Evolutionary conservation across 2,113 vertebrate genomes (phyloP), one percentile per base, ranked within the genome.

Genomic region (Damaliscus lunatus): DNA sequence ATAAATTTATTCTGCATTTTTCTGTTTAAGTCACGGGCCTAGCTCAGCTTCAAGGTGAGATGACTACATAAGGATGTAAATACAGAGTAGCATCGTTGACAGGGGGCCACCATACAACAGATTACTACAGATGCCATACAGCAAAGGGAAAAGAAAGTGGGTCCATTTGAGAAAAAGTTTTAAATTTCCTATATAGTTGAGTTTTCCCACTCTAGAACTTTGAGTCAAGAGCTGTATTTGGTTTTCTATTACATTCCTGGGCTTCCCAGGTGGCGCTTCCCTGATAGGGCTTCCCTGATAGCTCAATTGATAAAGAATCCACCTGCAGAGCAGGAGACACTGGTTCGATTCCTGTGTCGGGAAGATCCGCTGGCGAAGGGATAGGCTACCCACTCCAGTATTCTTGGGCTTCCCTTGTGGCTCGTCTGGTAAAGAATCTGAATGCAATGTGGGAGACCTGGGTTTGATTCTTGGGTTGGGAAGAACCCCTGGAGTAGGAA

Each of bases 121-220:
- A 62, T 10, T 60, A 40, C 29, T 27, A 77, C 33, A 93, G 46
- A 98, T 81, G 19, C 12, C 43, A 50, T 9, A 8, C 14, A 57
- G 77, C 59, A 93, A 90, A 91, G 31, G 40, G 50, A 48, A 77
- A 29, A 53, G 52, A 94, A 92, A 88, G 43, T 91, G 90, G 48
- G 17, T 78, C 14, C 74, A 10, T 31, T 80, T 84, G 81, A 88
- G 64, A 57, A 97, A 53, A 31, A 88, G 31, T 8, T 91, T 89
- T 85, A 48, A 77, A 67, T 83, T 92, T 97, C 21, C 29, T 81
- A 27, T 62, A 74, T 77, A 53, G n/a, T 74, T 91, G 46, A 57
- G 46, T 74, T 84, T 97, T 84, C 19, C 16, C 8, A 60, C 21
- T 60, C 21, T 74, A 77, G n/a, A 96, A 64, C 55, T 43, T 12